Conservation (phyloP, 2,797 vertebrate species). For the Antennarius maculatus region DNA sequence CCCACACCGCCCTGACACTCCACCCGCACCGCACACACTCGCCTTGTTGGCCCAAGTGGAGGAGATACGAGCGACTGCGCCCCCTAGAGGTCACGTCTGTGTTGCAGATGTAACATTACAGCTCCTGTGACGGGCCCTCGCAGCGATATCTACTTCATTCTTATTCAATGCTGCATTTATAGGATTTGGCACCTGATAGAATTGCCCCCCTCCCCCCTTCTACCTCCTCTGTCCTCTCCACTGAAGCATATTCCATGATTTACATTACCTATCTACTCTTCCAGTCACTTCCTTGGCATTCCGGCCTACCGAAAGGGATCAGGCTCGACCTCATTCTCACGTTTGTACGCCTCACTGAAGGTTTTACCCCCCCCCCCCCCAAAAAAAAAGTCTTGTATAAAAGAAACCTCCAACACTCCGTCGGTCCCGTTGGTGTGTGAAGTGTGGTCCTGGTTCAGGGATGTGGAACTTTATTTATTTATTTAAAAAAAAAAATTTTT, state of each 20-base stretch:
- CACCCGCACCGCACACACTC: constrained; percentile 43
- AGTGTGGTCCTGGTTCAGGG: constrained; percentile 64
- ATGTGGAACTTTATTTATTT: constrained; percentile 52
- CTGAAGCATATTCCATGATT: constrained; percentile 62
- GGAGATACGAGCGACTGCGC: constrained; percentile 28
- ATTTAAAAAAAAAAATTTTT: too few relatives aligned
- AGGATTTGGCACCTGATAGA: constrained; percentile 70
- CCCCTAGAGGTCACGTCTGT: constrained; percentile 50
- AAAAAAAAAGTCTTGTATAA: constrained; percentile 55
- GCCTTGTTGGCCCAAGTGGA: constrained; percentile 33
- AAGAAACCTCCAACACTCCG: constrained; percentile 60
- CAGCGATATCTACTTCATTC: constrained; percentile 71
- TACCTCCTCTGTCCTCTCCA: constrained; percentile 20
- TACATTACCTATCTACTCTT: constrained; percentile 72
- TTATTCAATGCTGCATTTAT: constrained; percentile 72
- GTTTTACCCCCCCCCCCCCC: constrained; percentile 1
- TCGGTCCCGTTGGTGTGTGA: constrained; percentile 67
- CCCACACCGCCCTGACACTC: constrained; percentile 42
- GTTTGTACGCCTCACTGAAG: constrained; percentile 30
- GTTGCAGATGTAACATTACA: constrained; percentile 64
- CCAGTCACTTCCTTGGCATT: constrained; percentile 42
- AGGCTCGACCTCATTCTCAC: constrained; percentile 46
- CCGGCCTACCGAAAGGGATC: constrained; percentile 38
- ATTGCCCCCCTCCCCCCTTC: constrained; percentile 34
- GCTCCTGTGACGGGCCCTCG: constrained; percentile 52